Evolutionary conservation across 2,113 vertebrate genomes (phyloP).

Genomic region (Onychostruthus taczanowskii): DNA sequence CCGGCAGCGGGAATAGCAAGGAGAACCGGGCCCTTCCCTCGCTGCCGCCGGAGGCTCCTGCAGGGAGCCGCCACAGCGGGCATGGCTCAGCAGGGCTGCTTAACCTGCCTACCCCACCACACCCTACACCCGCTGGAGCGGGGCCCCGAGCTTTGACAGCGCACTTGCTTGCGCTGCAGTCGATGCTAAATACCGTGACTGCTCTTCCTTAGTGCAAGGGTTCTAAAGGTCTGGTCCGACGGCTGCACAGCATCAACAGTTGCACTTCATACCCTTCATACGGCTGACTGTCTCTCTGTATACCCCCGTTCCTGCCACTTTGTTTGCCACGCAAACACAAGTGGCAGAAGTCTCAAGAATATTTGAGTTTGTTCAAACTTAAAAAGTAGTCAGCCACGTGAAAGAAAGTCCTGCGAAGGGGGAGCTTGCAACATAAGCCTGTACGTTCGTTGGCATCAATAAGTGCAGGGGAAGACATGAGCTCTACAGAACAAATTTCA

Average conservation of each 20-base stretch:
- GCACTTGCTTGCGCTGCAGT: not conserved
- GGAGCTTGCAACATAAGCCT: not conserved
- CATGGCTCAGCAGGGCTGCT: not conserved
- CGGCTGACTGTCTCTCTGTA: not conserved
- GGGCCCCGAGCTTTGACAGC: not conserved
- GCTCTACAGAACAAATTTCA: not conserved
- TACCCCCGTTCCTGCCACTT: not conserved
- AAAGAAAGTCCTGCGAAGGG: not conserved
- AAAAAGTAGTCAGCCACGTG: not conserved
- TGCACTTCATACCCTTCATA: not conserved
- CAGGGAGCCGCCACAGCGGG: fast-evolving
- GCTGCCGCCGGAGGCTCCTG: not conserved
- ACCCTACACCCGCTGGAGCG: not conserved
- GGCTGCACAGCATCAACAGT: fast-evolving
- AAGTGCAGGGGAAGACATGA: not conserved
- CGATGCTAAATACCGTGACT: not conserved
- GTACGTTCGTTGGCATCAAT: not conserved
- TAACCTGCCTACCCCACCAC: not conserved
- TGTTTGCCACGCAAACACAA: not conserved
- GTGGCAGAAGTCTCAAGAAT: not conserved
- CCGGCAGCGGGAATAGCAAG: not conserved
- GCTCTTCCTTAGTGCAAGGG: too few species aligned
- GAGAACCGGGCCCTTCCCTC: not conserved
- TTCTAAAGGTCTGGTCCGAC: not conserved
- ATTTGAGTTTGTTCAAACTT: not conserved